Conservation (phyloP, 1,140 invertebrate genomes). For the Camponotus pennsylvanicus region DNA sequence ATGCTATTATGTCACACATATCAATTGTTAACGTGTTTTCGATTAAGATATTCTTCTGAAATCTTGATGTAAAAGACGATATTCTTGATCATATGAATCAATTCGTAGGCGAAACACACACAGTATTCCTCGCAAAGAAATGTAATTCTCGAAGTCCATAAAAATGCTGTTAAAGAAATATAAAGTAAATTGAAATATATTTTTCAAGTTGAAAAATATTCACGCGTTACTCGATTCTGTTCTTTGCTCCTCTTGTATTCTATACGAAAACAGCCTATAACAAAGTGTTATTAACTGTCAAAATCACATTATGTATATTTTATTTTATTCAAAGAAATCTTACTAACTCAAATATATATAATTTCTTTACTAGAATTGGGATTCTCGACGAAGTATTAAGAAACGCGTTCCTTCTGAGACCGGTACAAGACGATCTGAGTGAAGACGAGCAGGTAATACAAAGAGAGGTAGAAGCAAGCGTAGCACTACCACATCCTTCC, state of each 20-base stretch:
- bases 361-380: background rate
- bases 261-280: background rate
- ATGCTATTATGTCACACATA: background rate
- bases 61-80: background rate
- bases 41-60: background rate
- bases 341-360: background rate
- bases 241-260: background rate
- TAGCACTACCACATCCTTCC: constrained; percentile 75
- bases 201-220: background rate
- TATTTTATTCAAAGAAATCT: background rate
- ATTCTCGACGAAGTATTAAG: constrained; percentile 17
- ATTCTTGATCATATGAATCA: background rate
- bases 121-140: background rate
- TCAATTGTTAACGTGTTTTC: background rate
- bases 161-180: constrained; percentile 18
- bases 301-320: background rate
- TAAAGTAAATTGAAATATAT: constrained; percentile 7
- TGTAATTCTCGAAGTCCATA: background rate
- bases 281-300: background rate
- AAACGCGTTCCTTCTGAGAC: background rate
- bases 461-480: constrained; percentile 53
- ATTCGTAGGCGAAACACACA: background rate
- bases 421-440: background rate
- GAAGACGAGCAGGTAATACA: background rate
- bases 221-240: background rate